These are phyloP conservation scores for Trachelus stipa DNA, from an alignment of 2,888 invertebrate species.

Conservation along the genomic window DNA sequence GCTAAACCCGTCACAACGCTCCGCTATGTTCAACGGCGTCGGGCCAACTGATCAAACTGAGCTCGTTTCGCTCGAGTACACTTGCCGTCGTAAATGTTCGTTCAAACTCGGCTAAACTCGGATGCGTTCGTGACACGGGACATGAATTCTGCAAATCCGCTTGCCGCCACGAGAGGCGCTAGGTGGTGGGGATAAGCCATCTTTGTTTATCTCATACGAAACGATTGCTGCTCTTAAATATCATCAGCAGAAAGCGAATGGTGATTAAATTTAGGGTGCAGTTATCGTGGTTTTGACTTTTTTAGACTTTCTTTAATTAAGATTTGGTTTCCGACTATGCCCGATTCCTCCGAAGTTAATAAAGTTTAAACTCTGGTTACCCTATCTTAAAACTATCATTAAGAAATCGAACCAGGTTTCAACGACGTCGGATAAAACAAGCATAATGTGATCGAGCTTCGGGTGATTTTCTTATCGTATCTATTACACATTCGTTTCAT, in stretches of 20 bases:
- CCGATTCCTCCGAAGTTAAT: too few relatives aligned
- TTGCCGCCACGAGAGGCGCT: background rate
- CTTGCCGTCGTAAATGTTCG: background rate
- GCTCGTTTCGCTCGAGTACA: background rate
- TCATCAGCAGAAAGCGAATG: background rate
- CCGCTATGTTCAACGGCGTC: background rate
- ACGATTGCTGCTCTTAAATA: background rate
- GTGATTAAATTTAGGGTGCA: background rate
- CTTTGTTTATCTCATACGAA: background rate
- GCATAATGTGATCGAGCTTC: background rate
- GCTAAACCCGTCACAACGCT: background rate
- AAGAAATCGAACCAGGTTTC: too few relatives aligned
- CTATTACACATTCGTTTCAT: background rate
- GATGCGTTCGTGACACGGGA: background rate
- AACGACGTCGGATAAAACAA: too few relatives aligned
- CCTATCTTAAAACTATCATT: too few relatives aligned
- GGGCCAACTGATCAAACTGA: background rate
- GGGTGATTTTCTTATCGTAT: background rate
- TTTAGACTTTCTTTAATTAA: background rate
- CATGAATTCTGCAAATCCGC: background rate
- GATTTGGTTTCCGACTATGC: background rate
- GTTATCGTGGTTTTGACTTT: background rate
- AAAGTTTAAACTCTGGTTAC: too few relatives aligned
- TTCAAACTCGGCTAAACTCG: background rate
- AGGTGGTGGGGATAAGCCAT: background rate